Base-by-base conservation (phyloP, 1,140 invertebrate genomes). In the Heterodera carotae region DNA sequence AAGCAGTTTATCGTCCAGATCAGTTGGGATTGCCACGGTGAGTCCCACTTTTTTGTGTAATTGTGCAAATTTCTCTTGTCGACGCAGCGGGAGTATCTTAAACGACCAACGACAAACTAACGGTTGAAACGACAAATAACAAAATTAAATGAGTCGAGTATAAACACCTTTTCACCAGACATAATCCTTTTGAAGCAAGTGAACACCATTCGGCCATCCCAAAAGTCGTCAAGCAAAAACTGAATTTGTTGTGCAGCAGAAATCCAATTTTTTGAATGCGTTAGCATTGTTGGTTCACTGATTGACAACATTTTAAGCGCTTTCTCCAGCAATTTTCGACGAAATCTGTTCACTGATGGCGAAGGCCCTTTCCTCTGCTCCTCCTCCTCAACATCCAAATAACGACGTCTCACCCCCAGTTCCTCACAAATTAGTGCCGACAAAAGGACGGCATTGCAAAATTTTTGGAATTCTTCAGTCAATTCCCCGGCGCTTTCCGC, bases 1-100 rank as follows among this genome's bases (percentile, higher is more conserved):
- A 27, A 85, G 76, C 8, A 86, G 72, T 33, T 66, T 76, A 36
- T 87, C 85, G 33, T 82, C 72, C 2, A 76, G 71, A 69, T 87
- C 85, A 15, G 79, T 80, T 25, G 85, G 80, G 12, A 87, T 67
- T 18, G 86, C 64, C 27, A 78, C 69, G 27, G 72, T 76, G 5
- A 87, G 77, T 0, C 84, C 85, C 12, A 76, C 82, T 4, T 64
- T 74, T 31, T 43, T 60, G 68, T 88, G 86, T 5, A 83, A 70
- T 59, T 83, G 75, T 39, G 81, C 81, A 69, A 88, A 87, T 18
- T 87, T 83, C 15, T 82, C 80, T 76, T 87, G 85, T n/a, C 87
- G 66, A 2, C 85, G 83, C 8, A 69, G 76, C 15, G 83, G 83
- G 25, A 84, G 76, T 67, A 85, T 75, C 69, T 80, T 71, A 25